Percentiles rank a stretch among this genome's conserved stretches.
These are phyloP conservation scores for Cossypha dichroa DNA, from an alignment of 2,797 vertebrate genomes.

Conservation along the genomic window DNA sequence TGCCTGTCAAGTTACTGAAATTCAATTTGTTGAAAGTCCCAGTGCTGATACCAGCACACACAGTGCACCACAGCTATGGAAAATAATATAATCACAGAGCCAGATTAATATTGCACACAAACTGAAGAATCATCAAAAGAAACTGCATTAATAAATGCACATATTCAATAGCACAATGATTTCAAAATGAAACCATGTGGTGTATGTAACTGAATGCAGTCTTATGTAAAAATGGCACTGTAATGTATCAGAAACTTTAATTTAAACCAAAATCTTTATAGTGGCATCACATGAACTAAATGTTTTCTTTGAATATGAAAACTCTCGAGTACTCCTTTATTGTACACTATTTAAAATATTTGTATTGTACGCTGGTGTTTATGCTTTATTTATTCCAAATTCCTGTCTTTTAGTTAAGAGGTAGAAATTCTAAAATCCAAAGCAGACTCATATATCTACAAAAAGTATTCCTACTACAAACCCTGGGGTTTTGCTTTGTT, in stretches of 20 bases:
- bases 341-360: background rate
- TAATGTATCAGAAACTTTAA: background rate
- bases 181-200: background rate
- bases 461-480: background rate
- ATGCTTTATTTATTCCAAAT: background rate
- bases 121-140: background rate
- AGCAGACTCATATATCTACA: background rate
- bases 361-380: background rate
- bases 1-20: background rate
- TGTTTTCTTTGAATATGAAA: background rate
- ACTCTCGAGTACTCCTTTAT: background rate
- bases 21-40: background rate
- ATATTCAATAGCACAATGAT: background rate
- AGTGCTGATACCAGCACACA: background rate
- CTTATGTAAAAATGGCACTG: background rate
- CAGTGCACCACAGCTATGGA: background rate
- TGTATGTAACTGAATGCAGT: background rate
- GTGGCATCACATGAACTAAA: background rate
- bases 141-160: background rate
- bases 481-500: fast-evolving
- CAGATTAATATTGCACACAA: background rate
- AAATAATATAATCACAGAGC: background rate
- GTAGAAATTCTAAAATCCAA: background rate
- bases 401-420: fast-evolving
- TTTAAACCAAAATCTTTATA: background rate